Evolutionary conservation across 2,113 vertebrate species (phyloP), one percentile per base, ranked within the genome.

Genomic region (Leptobrachium leishanense): DNA sequence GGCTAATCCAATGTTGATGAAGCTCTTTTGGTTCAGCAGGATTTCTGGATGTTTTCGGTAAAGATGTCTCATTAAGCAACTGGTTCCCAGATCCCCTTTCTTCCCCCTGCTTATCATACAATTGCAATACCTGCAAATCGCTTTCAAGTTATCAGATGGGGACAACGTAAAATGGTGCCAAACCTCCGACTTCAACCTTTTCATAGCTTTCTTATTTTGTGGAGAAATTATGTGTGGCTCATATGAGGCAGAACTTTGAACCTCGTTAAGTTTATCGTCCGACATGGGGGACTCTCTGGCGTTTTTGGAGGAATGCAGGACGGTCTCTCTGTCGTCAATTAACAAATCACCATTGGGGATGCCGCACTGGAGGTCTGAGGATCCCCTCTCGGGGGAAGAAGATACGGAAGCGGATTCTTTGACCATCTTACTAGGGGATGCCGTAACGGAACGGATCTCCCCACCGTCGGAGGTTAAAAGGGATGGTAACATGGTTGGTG

Each of bases 91-190:
- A 63, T 98, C 95, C 0, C 96, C 96, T 72, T 95, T 93, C 84
- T 94, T 96, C 1, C 96, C 97, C 15, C 96, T 94, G 53, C 96
- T 98, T 85, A 98, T 96, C 82, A 95, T 90, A 11, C 96, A 98
- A 15, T 90, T 90, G 80, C 97, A 98, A 87, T 99, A 94, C 41
- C 94, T 90, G 86, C 97, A 98, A 78, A 98, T 91, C 2, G 96
- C 97, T 92, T 98, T 98, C 65, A 97, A 88, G 81, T 94, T 96
- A 86, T 99, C 96, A 4, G 86, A 91, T 65, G 96, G 95, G 0
- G 88, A 97, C 89, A 83, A 92, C 75, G 90, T 98, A 90, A 94
- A 99, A 87, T 99, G 97, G 75, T 97, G 95, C 97, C 97, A 99
- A 9, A 98, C 96, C 84, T 97, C 97, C 0, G 96, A 97, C 86